Conservation (phyloP, 2,888 invertebrate species). For the Acanthosepion pharaonis region DNA sequence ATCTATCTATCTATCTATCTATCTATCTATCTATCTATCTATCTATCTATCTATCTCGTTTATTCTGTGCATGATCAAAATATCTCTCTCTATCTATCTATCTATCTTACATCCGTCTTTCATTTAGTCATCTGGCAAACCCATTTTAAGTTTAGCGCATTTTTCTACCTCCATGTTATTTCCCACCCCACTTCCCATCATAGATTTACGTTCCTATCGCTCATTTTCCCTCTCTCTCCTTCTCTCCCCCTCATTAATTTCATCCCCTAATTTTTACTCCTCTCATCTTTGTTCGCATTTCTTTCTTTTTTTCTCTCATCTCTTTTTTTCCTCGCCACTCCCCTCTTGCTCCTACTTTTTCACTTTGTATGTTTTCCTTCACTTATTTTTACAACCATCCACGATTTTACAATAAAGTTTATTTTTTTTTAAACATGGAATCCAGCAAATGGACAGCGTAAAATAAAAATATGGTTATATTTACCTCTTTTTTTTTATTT, state of each 20-base stretch:
- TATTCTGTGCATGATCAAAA: too few species aligned
- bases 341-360: not conserved
- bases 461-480: not conserved
- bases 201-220: not conserved
- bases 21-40: not conserved
- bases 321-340: not conserved
- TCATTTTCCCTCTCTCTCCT: not conserved
- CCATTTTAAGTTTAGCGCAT: too few species aligned
- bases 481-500: not conserved
- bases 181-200: not conserved
- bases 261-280: too few species aligned
- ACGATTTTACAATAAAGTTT: not conserved
- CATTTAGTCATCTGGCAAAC: too few species aligned
- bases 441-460: not conserved
- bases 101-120: too few species aligned
- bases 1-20: not conserved
- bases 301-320: not conserved
- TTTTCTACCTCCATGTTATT: too few species aligned
- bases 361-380: not conserved
- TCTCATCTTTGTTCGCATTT: not conserved
- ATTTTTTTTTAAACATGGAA: not conserved
- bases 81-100: too few species aligned
- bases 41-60: too few species aligned
- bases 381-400: not conserved
- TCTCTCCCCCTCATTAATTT: not conserved